Conservation (phyloP, 1,140 invertebrate species). For the Capitella teleta region DNA sequence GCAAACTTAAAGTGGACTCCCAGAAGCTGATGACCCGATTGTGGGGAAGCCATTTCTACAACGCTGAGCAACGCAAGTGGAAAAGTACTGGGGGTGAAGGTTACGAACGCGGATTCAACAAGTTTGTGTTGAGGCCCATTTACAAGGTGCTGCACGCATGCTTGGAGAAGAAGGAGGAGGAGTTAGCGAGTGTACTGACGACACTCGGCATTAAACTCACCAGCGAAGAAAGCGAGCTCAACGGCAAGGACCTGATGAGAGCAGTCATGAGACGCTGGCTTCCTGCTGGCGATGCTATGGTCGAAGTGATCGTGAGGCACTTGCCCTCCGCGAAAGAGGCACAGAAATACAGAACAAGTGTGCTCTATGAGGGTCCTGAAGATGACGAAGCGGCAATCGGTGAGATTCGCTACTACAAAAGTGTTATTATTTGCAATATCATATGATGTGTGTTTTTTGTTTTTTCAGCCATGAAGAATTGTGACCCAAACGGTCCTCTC, state of each 20-base stretch:
- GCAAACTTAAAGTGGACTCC: conserved; percentile 94
- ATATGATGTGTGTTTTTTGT: too few relatives aligned
- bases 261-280: conserved; percentile 97
- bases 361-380: conserved; percentile 78
- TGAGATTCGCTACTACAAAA: too few relatives aligned
- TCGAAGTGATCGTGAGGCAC: conserved; percentile 99
- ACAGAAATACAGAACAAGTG: conserved; percentile 98
- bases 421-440: too few relatives aligned
- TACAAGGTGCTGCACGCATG: conserved; percentile 97
- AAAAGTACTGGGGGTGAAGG: conserved; percentile 68
- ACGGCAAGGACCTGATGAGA: conserved; percentile 36
- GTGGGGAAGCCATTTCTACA: conserved; percentile 98
- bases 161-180: conserved; percentile 97
- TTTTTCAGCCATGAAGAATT: conserved; percentile 66
- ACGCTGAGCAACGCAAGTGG: conserved; percentile 80
- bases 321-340: conserved; percentile 96
- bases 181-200: conserved; percentile 58
- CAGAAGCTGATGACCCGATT: conserved; percentile 88
- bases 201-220: conserved; percentile 88
- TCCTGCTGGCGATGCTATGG: conserved; percentile 95
- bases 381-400: conserved; percentile 87
- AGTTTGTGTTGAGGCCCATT: conserved; percentile 97
- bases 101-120: conserved; percentile 95
- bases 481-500: conserved; percentile 88
- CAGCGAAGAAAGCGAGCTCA: conserved; percentile 90